These are phyloP conservation scores for Labia minor DNA, from an alignment of 2,888 invertebrate genomes.

Conservation along the genomic window DNA sequence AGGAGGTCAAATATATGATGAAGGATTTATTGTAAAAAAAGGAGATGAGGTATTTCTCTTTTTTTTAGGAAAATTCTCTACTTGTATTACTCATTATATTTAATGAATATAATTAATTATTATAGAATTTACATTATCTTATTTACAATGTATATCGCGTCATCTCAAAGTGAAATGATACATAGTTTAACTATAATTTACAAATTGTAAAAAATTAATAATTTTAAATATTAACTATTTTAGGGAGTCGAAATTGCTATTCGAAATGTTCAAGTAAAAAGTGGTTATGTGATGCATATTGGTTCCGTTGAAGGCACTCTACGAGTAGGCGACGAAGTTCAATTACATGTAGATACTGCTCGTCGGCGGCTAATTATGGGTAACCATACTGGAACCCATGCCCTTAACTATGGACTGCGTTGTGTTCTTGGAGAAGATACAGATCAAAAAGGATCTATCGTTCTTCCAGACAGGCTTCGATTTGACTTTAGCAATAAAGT, in stretches of 20 bases:
- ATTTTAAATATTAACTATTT: no score
- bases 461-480: conserved; percentile 89
- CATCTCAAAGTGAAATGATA: no score
- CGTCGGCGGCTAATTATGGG: conserved; percentile 91
- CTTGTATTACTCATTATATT: conserved; percentile 18
- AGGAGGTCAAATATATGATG: conserved; percentile 96
- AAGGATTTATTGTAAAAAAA: conserved; percentile 76
- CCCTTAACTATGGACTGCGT: conserved; percentile 86
- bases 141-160: no score
- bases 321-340: conserved; percentile 73
- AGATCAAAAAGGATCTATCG: conserved; percentile 93
- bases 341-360: conserved; percentile 68
- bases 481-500: conserved; percentile 95
- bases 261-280: conserved; percentile 86
- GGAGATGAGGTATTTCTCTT: conserved; percentile 52
- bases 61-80: not conserved
- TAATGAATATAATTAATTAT: not conserved
- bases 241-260: conserved; percentile 78
- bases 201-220: not conserved
- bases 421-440: conserved; percentile 81
- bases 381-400: conserved; percentile 96
- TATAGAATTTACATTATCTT: not conserved
- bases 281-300: conserved; percentile 89
- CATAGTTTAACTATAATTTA: no score
- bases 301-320: conserved; percentile 74